phyloP scores from a whole-genome alignment of 2,113 vertebrate species.

The Psittacus erithacus region DNA sequence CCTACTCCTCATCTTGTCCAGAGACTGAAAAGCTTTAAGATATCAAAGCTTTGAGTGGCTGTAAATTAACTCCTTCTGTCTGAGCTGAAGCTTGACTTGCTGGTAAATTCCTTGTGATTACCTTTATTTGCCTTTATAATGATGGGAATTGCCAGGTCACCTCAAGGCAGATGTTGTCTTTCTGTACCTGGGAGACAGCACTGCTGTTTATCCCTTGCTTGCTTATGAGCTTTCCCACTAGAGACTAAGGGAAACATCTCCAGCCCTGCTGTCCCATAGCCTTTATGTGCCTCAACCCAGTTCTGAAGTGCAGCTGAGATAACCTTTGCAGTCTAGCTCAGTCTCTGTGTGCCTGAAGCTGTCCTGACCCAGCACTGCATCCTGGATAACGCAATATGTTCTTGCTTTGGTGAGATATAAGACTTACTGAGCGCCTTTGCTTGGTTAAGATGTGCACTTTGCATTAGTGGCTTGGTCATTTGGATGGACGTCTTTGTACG shows the following conservation, averaged over 20 bases:
- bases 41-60: constrained; percentile 32
- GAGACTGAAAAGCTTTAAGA: constrained; percentile 46
- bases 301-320: not conserved
- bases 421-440: not conserved
- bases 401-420: not conserved
- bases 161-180: not conserved
- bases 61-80: constrained; percentile 41
- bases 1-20: constrained; percentile 47
- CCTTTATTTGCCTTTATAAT: not conserved
- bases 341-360: fast-evolving
- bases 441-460: fast-evolving
- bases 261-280: not conserved
- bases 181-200: not conserved
- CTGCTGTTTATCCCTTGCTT: not conserved
- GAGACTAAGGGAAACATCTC: not conserved
- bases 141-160: not conserved
- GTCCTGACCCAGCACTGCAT: not conserved
- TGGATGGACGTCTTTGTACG: fast-evolving
- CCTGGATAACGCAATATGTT: not conserved
- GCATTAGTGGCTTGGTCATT: fast-evolving
- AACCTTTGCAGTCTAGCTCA: not conserved
- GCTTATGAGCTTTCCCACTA: not conserved
- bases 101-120: not conserved
- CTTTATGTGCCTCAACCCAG: not conserved
- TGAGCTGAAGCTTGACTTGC: not conserved